Evolutionary conservation across 2,113 vertebrate genomes (phyloP).

Genomic region (Hemiprocne comata): DNA sequence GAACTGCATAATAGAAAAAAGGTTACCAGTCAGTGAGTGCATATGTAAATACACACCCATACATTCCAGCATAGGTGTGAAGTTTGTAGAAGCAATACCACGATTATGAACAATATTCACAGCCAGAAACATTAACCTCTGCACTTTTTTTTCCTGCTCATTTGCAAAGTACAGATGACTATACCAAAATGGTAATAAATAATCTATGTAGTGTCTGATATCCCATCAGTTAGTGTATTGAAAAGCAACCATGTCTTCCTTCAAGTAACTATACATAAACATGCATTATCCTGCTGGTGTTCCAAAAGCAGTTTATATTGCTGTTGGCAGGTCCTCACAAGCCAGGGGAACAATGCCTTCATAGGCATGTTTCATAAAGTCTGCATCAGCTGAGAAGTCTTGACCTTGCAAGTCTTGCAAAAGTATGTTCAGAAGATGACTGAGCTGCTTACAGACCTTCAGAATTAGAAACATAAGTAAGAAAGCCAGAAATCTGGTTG

Average conservation of each 20-base stretch:
- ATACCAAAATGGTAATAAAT: not conserved
- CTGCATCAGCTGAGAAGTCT: not conserved
- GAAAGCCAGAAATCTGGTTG: not conserved
- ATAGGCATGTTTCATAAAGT: not conserved
- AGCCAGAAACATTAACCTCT: not conserved
- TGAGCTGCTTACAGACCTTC: not conserved
- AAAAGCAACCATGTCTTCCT: not conserved
- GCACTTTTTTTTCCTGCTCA: not conserved
- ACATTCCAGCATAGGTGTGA: not conserved
- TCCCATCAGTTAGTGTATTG: not conserved
- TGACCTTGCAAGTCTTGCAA: not conserved
- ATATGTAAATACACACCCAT: not conserved
- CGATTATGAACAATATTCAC: not conserved
- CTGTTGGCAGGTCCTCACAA: not conserved
- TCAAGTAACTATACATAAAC: not conserved
- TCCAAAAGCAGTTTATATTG: not conserved
- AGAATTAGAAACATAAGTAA: not conserved
- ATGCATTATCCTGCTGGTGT: not conserved
- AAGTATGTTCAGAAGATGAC: not conserved
- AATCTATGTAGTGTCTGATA: not conserved
- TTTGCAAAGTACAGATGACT: not conserved
- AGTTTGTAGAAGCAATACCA: not conserved
- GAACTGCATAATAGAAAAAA: not conserved
- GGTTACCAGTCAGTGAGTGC: not conserved
- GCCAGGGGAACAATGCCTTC: not conserved